Conservation (phyloP, 2,113 vertebrate species). For the Onychostruthus taczanowskii region DNA sequence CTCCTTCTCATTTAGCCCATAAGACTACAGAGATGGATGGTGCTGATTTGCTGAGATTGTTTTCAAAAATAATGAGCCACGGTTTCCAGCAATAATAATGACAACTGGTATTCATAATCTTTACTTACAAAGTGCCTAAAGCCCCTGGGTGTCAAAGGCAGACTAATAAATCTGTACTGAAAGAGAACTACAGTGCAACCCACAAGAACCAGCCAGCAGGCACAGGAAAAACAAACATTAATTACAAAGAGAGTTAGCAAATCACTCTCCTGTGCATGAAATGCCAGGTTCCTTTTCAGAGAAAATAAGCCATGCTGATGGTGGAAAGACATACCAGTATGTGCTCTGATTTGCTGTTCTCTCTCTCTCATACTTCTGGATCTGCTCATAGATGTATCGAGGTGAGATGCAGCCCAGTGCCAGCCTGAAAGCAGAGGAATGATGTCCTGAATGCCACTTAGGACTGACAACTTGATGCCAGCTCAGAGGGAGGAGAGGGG, state of each 20-base stretch:
- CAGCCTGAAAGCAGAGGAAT: constrained; percentile 72
- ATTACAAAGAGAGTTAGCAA: background rate
- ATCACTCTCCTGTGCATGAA: background rate
- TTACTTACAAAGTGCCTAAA: background rate
- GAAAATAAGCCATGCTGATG: background rate
- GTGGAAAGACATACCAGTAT: constrained; percentile 74
- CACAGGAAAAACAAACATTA: background rate
- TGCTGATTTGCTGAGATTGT: background rate
- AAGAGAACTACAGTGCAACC: background rate
- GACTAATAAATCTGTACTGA: background rate
- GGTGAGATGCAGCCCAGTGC: constrained; percentile 82
- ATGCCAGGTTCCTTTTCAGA: background rate
- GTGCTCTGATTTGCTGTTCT: constrained; percentile 82
- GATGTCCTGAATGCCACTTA: background rate
- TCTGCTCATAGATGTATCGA: constrained; percentile 80
- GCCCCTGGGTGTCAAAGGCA: background rate
- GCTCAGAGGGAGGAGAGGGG: background rate
- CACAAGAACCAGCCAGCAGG: background rate
- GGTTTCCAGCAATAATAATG: background rate
- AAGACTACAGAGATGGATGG: background rate
- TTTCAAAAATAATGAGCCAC: background rate
- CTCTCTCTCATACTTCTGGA: constrained; percentile 77
- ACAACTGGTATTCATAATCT: background rate
- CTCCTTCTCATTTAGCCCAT: background rate
- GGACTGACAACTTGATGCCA: background rate